Evolutionary conservation across 2,888 invertebrate species (phyloP).

Genomic region (Abscondita cerata): DNA sequence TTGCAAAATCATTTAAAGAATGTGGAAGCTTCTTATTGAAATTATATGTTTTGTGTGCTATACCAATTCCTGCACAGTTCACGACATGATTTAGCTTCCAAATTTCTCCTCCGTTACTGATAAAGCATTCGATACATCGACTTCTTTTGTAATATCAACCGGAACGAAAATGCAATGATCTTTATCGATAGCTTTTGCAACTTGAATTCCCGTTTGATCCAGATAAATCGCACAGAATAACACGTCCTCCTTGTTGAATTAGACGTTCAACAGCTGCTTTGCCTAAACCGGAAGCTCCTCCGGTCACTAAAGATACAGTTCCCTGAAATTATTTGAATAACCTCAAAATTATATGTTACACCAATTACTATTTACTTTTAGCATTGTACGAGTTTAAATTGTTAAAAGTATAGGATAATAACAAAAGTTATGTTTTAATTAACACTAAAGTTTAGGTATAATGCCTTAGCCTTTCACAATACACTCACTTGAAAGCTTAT

Average conservation of each 20-base stretch:
- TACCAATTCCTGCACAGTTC: slow-evolving; percentile 94
- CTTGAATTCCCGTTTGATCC: slow-evolving; percentile 79
- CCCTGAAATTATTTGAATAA: slow-evolving; percentile 73
- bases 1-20: slow-evolving; percentile 75
- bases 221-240: slow-evolving; percentile 89
- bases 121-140: slow-evolving; percentile 78
- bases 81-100: slow-evolving; percentile 86
- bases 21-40: slow-evolving; percentile 81
- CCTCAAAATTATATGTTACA: too few relatives aligned
- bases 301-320: slow-evolving; percentile 89
- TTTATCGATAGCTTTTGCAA: slow-evolving; percentile 74
- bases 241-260: slow-evolving; percentile 81
- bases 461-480: too few relatives aligned
- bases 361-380: too few relatives aligned
- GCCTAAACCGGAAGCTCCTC: slow-evolving; percentile 95
- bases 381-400: too few relatives aligned
- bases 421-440: too few relatives aligned
- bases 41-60: slow-evolving; percentile 88
- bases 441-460: too few relatives aligned
- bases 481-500: too few relatives aligned
- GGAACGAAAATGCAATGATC: slow-evolving; percentile 78
- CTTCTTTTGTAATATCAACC: slow-evolving; percentile 86
- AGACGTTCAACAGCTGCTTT: slow-evolving; percentile 89
- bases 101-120: slow-evolving; percentile 78
- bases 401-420: too few relatives aligned